These are phyloP conservation scores for Eupithecia dodoneata DNA, from an alignment of 2,888 invertebrate species.

Conservation along the genomic window DNA sequence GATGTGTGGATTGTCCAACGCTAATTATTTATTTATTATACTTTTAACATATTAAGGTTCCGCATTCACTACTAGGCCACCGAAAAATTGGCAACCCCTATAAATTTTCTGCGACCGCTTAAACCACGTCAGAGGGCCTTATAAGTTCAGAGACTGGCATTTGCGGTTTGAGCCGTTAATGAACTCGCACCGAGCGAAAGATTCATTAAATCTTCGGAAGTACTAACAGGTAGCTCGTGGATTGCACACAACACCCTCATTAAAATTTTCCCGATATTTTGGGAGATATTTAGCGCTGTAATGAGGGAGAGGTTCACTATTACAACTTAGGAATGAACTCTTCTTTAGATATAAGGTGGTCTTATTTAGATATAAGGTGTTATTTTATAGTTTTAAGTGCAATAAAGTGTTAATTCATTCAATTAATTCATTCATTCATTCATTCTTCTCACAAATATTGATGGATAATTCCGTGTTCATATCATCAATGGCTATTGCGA, in stretches of 20 bases:
- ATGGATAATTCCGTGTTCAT: not conserved
- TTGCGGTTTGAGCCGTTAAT: slow-evolving; percentile 59
- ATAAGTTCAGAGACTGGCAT: slow-evolving; percentile 43
- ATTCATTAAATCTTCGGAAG: slow-evolving; percentile 71
- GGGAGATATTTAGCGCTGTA: slow-evolving; percentile 17
- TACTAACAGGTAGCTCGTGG: slow-evolving; percentile 48
- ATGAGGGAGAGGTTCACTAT: not conserved
- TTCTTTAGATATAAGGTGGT: too few relatives aligned
- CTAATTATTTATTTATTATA: not conserved
- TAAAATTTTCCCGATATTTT: slow-evolving; percentile 47
- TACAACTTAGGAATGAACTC: not conserved
- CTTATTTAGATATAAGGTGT: too few relatives aligned
- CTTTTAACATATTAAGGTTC: not conserved
- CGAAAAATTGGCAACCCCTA: not conserved
- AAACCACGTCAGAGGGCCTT: slow-evolving; percentile 8
- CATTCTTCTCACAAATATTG: not conserved
- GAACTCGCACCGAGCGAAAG: slow-evolving; percentile 57
- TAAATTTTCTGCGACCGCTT: slow-evolving; percentile 3
- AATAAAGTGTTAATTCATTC: too few relatives aligned
- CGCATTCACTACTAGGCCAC: not conserved
- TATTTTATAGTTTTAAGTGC: too few relatives aligned
- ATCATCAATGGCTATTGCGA: not conserved
- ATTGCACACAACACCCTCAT: slow-evolving; percentile 52
- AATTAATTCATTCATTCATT: too few relatives aligned
- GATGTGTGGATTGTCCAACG: too few relatives aligned